Base-by-base conservation (phyloP, 2,113 vertebrate genomes). In the Crotalus horridus region DNA sequence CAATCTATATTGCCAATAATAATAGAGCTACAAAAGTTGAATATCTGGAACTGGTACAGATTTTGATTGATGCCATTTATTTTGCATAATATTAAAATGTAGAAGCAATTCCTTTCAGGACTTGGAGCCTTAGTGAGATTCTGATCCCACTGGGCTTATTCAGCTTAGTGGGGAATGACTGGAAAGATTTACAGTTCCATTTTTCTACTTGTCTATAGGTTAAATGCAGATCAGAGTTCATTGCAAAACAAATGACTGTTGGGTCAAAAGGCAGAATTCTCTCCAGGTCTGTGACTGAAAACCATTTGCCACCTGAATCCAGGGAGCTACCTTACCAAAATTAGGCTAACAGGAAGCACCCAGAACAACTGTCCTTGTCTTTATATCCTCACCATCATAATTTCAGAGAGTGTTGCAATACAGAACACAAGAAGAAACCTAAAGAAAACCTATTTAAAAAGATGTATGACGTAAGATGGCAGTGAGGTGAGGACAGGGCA, bases 61-160 rank as follows among this genome's bases (percentile, higher is more conserved):
- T 94, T 90, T 94, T 94, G 94, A 95, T 23, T 92, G 94, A 95
- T 90, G 85, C 74, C 61, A 88, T 94, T 96, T 96, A 92, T 95
- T 89, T 89, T 94, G 88, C 58, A 87, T 93, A 86, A 54, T 88
- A 64, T 90, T 21, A 59, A 95, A 96, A 96, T 91, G 91, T 93
- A 92, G 95, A 96, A 59, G 89, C 64, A 89, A 94, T 91, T 89
- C 94, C 94, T 95, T 93, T 92, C 93, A 93, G 95, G 95, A 95
- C 91, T 95, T 96, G 92, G 90, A 89, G 93, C 87, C 61, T 89
- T 94, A 91, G 5, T 92, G 89, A 74, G 74, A 39, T 43, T 33
- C 7, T 92, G 87, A 89, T 93, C 93, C 87, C 24, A 46, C 85
- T 9, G 56, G 69, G 95, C 91, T 95, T 94, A 89, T 29, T 55